Evolutionary conservation across 2,797 vertebrate species (phyloP).

Genomic region (Megaceryle alcyon): DNA sequence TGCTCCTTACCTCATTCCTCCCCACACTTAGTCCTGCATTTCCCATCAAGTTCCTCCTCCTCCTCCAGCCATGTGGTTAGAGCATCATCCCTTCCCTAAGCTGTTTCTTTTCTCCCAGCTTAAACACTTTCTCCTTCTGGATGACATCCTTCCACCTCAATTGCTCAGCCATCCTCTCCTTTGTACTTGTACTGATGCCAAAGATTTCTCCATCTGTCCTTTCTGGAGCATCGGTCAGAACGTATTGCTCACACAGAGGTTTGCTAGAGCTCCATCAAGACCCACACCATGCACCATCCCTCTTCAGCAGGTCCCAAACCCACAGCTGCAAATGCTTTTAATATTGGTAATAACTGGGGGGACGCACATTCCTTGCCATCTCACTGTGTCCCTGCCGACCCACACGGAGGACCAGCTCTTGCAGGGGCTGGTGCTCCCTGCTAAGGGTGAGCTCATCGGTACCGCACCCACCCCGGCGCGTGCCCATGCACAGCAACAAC

Average conservation of each 20-base stretch:
- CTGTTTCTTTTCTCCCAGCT: not conserved
- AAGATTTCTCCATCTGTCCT: not conserved
- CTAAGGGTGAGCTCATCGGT: not conserved
- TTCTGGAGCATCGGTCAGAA: not conserved
- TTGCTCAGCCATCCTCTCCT: not conserved
- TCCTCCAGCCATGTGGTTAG: not conserved
- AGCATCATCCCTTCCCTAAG: not conserved
- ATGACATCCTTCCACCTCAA: not conserved
- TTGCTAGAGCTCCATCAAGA: not conserved
- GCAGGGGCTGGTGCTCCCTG: not conserved
- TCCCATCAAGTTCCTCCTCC: conserved; percentile 15
- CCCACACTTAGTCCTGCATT: not conserved
- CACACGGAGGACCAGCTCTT: rapidly evolving
- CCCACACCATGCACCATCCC: not conserved
- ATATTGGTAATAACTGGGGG: not conserved
- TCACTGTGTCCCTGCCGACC: not conserved
- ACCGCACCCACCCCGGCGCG: not conserved
- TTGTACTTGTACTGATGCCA: not conserved
- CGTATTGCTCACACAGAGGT: rapidly evolving
- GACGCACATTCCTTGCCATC: not conserved
- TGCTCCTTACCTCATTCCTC: not conserved
- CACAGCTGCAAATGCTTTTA: not conserved
- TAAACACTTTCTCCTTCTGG: not conserved
- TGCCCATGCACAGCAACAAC: not conserved
- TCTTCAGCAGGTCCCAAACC: not conserved